phyloP scores from a whole-genome alignment of 2,113 vertebrate genomes.

The Acrocephalus arundinaceus region DNA sequence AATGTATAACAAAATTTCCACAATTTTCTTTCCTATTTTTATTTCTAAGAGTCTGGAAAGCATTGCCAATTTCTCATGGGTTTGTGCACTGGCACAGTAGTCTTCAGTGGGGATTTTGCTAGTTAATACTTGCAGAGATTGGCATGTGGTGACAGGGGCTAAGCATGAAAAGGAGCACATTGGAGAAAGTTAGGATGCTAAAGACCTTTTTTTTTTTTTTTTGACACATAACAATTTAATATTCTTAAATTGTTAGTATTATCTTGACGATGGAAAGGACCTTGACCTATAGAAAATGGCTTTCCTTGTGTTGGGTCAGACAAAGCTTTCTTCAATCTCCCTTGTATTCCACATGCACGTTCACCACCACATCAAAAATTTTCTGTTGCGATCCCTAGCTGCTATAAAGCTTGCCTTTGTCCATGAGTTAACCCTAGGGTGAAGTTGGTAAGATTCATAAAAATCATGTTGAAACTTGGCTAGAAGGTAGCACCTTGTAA shows the following conservation, averaged over 20 bases:
- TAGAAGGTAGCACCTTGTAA: background rate
- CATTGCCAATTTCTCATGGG: accelerated
- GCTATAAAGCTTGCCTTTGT: background rate
- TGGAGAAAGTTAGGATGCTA: background rate
- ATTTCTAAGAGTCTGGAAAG: background rate
- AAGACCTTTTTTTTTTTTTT: background rate
- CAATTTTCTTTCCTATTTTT: background rate
- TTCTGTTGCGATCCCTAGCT: background rate
- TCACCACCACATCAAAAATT: background rate
- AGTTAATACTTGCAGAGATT: background rate
- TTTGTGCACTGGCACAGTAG: background rate
- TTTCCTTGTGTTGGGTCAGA: background rate
- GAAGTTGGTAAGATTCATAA: background rate
- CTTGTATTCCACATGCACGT: background rate
- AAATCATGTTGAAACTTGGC: background rate
- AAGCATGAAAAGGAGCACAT: background rate
- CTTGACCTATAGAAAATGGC: background rate
- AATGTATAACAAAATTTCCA: background rate
- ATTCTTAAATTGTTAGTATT: background rate
- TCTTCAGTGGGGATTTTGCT: background rate
- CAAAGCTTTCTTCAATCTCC: background rate
- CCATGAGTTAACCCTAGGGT: background rate
- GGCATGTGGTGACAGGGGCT: background rate
- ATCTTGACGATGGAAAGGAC: background rate
- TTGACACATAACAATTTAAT: background rate